Percentiles rank a stretch among this genome's conserved stretches.
Evolutionary conservation across 2,797 vertebrate genomes (phyloP).

Genomic region (Dendrocincla tyrannina): DNA sequence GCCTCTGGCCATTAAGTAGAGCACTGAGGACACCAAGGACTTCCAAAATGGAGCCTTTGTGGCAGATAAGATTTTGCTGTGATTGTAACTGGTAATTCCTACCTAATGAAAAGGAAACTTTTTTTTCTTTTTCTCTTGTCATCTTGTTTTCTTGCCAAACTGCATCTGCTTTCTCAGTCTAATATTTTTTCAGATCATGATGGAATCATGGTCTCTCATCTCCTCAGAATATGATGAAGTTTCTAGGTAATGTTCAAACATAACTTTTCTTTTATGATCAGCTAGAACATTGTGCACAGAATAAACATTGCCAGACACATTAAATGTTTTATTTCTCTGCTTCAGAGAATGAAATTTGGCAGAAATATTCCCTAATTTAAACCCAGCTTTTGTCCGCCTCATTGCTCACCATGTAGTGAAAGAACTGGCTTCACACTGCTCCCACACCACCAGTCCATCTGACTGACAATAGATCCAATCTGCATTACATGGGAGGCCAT

Average conservation of each 20-base stretch:
- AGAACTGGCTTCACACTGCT: slow-evolving; percentile 66
- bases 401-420: slow-evolving; percentile 62
- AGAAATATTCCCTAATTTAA: slow-evolving; percentile 67
- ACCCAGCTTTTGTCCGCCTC: slow-evolving; percentile 62
- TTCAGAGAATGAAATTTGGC: slow-evolving; percentile 62
- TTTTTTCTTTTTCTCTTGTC: neutral
- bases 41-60: slow-evolving; percentile 28
- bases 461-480: slow-evolving; percentile 66
- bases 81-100: neutral
- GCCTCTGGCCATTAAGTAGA: neutral
- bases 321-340: slow-evolving; percentile 58
- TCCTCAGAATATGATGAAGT: slow-evolving; percentile 20
- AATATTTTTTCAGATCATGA: neutral
- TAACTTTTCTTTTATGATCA: slow-evolving; percentile 55
- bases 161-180: neutral
- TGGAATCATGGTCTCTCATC: neutral
- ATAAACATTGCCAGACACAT: slow-evolving; percentile 62
- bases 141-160: slow-evolving; percentile 16
- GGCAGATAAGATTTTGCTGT: neutral
- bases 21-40: neutral
- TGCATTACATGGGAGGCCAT: slow-evolving; percentile 49
- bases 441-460: slow-evolving; percentile 63
- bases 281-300: slow-evolving; percentile 36
- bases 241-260: slow-evolving; percentile 44
- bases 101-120: neutral